Conservation (phyloP, 2,888 invertebrate species). For the Sacculina carcini region DNA sequence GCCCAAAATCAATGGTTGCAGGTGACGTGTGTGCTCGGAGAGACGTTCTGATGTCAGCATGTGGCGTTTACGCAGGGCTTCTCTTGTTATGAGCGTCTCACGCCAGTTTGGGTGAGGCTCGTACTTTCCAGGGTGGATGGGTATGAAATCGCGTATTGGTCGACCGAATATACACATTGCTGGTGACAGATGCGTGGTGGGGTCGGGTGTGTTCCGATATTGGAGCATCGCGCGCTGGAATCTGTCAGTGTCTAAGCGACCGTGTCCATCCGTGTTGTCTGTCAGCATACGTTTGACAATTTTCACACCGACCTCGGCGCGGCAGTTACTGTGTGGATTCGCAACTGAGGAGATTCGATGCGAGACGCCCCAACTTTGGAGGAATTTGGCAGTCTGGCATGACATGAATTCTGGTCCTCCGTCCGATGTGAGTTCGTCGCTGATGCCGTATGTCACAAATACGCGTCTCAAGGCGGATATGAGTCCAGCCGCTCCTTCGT, state of each 20-base stretch:
- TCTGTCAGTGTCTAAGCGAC: conserved; percentile 4
- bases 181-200: too few relatives aligned
- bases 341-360: conserved; percentile 4
- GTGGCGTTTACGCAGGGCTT: too few relatives aligned
- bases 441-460: conserved; percentile 1
- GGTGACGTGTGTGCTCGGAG: too few relatives aligned
- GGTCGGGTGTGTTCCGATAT: too few relatives aligned
- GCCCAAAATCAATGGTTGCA: too few relatives aligned
- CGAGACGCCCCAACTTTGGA: conserved; percentile 1
- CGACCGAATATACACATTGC: too few relatives aligned
- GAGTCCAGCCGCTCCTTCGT: background rate
- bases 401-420: conserved; percentile 7
- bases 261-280: conserved; percentile 3
- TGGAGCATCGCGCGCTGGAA: conserved; percentile 7
- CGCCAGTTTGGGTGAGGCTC: too few relatives aligned
- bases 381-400: background rate
- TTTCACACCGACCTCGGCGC: conserved; percentile 7
- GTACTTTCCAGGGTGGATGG: too few relatives aligned
- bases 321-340: conserved; percentile 7
- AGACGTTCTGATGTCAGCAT: too few relatives aligned
- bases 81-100: too few relatives aligned
- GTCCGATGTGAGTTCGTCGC: conserved; percentile 7
- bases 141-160: too few relatives aligned
- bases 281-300: conserved; percentile 3
- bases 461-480: background rate